Evolutionary conservation across 2,888 invertebrate species (phyloP), one percentile per base, ranked within the genome.

Genomic region (Agriopis aurantiaria): DNA sequence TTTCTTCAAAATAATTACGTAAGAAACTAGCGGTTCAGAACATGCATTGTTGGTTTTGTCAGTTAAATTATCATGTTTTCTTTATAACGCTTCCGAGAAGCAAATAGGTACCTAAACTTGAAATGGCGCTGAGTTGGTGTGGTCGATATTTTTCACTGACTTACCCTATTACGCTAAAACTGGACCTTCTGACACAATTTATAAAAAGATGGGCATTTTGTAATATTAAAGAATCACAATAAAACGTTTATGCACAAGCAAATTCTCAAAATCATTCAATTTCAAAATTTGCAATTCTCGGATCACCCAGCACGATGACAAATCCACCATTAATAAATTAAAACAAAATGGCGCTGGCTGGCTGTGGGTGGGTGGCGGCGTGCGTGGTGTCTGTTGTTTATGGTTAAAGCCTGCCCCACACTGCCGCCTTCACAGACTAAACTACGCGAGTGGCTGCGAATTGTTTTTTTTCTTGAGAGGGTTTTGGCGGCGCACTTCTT

Each of bases 131-230:
- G 10, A 11, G 45, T 48, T n/a, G 4, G 10, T 8, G 17, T 6
- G 23, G 52, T 57, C 43, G 12, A 43, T 33, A 5, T 43, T 41
- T 17, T 61, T 43, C 72, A 77, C 66, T 65, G 59, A 88, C 88
- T 88, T 85, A 88, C 77, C 88, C 88, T 86, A 82, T 49, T 65
- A 80, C 74, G 78, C 80, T 81, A 83, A 73, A 79, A 81, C 78
- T 76, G 75, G 72, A 71, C 73, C 75, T 72, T 74, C 68, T 72
- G 68, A 73, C 80, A 79, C 81, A 73, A 72, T 75, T 81, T 85
- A 83, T 58, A 69, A 73, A 67, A 73, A 57, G 63, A 66, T 66
- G 77, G 63, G 78, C 85, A 87, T 87, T 77, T 76, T 72, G 72
- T 69, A 68, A 59, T 70, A 82, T 80, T 79, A 77, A 76, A 65